Conservation (phyloP, 1,140 invertebrate genomes). For the Caenorhabditis briggsae region DNA sequence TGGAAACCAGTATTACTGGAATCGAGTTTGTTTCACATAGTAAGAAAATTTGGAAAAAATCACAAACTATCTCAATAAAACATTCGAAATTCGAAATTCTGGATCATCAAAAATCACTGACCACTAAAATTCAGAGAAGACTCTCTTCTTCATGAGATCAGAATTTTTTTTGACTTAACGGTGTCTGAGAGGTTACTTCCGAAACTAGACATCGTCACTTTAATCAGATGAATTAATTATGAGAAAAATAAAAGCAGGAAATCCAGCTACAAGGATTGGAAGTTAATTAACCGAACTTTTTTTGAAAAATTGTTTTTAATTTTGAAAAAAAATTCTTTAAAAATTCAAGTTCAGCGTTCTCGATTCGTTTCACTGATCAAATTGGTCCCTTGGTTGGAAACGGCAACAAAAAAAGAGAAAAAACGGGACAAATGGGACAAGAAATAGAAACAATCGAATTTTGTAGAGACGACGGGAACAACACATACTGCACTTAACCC, state of each 20-base stretch:
- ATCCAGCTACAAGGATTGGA: not conserved
- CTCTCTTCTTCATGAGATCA: not conserved
- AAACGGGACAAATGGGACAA: not conserved
- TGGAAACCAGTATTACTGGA: too few species aligned
- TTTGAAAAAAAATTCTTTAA: too few species aligned
- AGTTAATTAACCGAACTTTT: not conserved
- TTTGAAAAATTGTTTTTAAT: too few species aligned
- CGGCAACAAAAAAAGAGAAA: not conserved
- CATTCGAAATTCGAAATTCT: too few species aligned
- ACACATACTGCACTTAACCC: conserved; percentile 26
- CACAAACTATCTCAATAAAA: too few species aligned
- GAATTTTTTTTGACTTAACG: not conserved
- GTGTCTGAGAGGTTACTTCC: not conserved
- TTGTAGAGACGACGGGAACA: not conserved
- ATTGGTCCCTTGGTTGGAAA: not conserved
- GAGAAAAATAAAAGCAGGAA: not conserved
- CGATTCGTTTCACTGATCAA: not conserved
- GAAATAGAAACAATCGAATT: conserved; percentile 41
- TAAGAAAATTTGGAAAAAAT: too few species aligned
- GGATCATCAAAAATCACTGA: too few species aligned
- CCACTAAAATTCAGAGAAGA: too few species aligned
- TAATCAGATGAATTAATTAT: conserved; percentile 29
- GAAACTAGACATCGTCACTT: not conserved
- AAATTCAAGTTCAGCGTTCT: too few species aligned
- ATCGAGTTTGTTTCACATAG: too few species aligned